Evolutionary conservation across 2,113 vertebrate species (phyloP).

Genomic region (Oceanites oceanicus): DNA sequence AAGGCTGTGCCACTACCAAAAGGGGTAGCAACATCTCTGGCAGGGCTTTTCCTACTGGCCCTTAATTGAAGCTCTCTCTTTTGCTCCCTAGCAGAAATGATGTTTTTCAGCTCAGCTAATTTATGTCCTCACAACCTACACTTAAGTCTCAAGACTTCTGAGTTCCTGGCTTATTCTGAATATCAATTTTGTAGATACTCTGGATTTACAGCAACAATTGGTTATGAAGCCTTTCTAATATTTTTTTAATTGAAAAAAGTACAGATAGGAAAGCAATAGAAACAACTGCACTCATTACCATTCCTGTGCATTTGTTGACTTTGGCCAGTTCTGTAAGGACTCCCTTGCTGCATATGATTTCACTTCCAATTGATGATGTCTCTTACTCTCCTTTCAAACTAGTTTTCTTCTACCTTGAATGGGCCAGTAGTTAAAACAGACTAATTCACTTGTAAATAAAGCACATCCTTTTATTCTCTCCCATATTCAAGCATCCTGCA

Average conservation of each 20-base stretch:
- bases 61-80: background rate
- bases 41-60: background rate
- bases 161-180: background rate
- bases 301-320: background rate
- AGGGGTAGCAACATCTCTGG: background rate
- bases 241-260: background rate
- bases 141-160: background rate
- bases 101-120: background rate
- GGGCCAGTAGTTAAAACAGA: background rate
- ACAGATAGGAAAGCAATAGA: background rate
- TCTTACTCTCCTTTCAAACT: background rate
- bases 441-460: background rate
- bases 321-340: background rate
- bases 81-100: background rate
- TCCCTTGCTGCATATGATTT: background rate
- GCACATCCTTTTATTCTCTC: background rate
- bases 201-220: background rate
- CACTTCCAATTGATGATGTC: background rate
- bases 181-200: background rate
- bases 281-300: background rate
- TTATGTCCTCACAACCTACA: background rate
- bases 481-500: background rate
- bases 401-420: background rate
- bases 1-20: background rate
- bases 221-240: background rate